Evolutionary conservation across 2,888 invertebrate species (phyloP).

Genomic region (Schrankia costaestrigalis): DNA sequence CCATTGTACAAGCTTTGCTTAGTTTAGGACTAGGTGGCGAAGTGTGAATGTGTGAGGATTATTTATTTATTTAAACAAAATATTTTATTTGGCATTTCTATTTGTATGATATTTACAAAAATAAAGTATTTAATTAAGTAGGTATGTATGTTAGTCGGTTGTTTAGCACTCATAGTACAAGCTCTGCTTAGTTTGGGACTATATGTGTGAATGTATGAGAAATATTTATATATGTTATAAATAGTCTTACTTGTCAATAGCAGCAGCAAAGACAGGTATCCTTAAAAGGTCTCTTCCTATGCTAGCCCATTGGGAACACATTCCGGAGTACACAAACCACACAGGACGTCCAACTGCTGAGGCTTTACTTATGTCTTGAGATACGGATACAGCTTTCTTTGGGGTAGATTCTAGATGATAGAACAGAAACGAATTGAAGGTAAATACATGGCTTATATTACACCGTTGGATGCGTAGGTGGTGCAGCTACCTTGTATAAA

Average conservation of each 20-base stretch:
- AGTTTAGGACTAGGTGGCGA: too few species aligned
- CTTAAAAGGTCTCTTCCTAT: conserved; percentile 90
- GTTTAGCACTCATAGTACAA: too few species aligned
- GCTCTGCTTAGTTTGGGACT: too few species aligned
- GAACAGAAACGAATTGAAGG: too few species aligned
- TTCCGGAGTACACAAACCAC: conserved; percentile 95
- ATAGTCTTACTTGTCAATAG: conserved; percentile 80
- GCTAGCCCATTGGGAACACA: conserved; percentile 94
- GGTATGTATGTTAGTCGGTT: too few species aligned
- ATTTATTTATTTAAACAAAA: too few species aligned
- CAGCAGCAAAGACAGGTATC: conserved; percentile 86
- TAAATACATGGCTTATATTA: background rate
- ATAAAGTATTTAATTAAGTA: too few species aligned
- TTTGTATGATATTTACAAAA: too few species aligned
- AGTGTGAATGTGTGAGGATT: too few species aligned
- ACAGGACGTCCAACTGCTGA: conserved; percentile 85
- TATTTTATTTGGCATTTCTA: too few species aligned
- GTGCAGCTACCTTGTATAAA: background rate
- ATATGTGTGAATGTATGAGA: too few species aligned
- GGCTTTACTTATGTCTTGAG: conserved; percentile 80
- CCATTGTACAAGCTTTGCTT: too few species aligned
- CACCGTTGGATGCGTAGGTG: background rate
- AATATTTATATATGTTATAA: background rate
- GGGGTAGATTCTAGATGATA: conserved; percentile 63
- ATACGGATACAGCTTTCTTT: conserved; percentile 54